Evolutionary conservation across 2,888 invertebrate genomes (phyloP).

Genomic region (Abrostola tripartita): DNA sequence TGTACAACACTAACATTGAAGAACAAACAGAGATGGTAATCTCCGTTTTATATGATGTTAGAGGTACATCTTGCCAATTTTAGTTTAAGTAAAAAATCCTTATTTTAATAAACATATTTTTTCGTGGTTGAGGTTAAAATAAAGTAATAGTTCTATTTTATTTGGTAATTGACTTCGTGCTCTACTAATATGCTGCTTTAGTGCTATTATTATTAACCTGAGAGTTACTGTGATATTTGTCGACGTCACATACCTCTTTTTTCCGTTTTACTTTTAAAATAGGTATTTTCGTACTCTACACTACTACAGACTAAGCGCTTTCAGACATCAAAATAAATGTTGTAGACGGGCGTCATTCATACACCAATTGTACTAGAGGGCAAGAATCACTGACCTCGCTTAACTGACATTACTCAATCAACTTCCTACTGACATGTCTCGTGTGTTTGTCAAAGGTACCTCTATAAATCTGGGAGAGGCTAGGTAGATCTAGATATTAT

Average conservation of each 20-base stretch:
- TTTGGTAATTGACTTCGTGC: no score
- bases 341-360: conserved; percentile 50
- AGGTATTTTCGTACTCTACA: not conserved
- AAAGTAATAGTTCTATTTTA: no score
- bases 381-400: conserved; percentile 80
- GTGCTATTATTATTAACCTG: no score
- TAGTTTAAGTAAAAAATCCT: no score
- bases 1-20: not conserved
- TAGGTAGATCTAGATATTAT: conserved; percentile 3
- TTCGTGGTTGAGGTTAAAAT: no score
- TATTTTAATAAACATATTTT: no score
- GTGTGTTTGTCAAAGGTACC: conserved; percentile 19
- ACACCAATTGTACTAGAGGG: conserved; percentile 67
- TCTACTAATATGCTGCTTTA: no score
- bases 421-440: conserved; percentile 59
- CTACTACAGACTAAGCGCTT: conserved; percentile 1
- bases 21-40: not conserved
- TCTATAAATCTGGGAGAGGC: conserved; percentile 12
- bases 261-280: no score
- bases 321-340: conserved; percentile 25
- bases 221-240: no score
- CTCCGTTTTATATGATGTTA: not conserved
- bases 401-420: conserved; percentile 74
- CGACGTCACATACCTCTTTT: no score
- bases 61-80: no score